phyloP scores from a whole-genome alignment of 64 coral and sea anemone genomes.

The Orbicella faveolata region DNA sequence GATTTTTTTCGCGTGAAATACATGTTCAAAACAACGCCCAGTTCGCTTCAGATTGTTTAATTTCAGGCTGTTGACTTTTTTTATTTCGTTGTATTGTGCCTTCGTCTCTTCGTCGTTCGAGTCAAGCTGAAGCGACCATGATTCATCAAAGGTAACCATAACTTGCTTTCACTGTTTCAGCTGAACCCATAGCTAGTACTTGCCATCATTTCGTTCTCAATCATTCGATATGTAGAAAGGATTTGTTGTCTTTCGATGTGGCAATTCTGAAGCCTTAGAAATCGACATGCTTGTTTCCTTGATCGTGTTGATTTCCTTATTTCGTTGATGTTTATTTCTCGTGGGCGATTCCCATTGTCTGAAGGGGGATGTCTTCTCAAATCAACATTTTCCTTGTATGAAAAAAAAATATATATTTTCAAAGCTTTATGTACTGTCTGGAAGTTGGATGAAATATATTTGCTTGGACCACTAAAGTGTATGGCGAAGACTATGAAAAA shows the following conservation, averaged over 20 bases:
- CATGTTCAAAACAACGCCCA: conserved; percentile 39
- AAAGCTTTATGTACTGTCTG: not conserved
- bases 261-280: not conserved
- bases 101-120: not conserved
- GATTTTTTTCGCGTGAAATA: conserved; percentile 29
- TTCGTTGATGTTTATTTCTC: not conserved
- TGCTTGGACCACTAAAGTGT: not conserved
- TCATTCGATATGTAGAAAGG: not conserved
- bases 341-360: not conserved
- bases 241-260: not conserved
- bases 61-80: not conserved
- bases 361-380: not conserved
- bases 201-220: not conserved
- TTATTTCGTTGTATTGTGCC: not conserved
- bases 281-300: not conserved
- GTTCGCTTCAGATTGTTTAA: not conserved
- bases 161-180: not conserved
- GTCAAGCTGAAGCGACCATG: not conserved
- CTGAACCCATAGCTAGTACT: not conserved
- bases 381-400: not conserved
- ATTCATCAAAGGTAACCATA: conserved; percentile 3
- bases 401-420: not conserved
- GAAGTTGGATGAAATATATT: not conserved
- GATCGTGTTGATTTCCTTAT: not conserved
- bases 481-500: too few relatives aligned